Conservation (phyloP, 2,113 vertebrate species). For the Aphyosemion australe region DNA sequence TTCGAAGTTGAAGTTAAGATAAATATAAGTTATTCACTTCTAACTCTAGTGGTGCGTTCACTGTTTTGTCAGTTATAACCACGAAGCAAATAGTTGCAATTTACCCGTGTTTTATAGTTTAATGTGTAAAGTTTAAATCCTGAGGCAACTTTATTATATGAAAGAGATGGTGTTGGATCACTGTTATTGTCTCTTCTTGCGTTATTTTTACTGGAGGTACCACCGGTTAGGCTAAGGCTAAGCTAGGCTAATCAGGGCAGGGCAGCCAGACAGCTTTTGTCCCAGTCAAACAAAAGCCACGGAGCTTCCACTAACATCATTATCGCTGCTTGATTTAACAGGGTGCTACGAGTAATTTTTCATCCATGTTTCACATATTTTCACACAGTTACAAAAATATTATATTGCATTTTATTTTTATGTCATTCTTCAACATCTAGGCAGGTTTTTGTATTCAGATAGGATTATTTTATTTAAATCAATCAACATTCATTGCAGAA, state of each 20-base stretch:
- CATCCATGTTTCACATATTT: not conserved
- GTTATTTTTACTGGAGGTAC: not conserved
- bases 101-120: not conserved
- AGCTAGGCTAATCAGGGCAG: not conserved
- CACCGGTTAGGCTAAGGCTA: no score
- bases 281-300: conserved; percentile 17
- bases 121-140: not conserved
- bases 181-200: not conserved
- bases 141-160: not conserved
- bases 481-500: no score
- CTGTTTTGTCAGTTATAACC: not conserved
- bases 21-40: not conserved
- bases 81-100: not conserved
- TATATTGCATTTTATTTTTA: no score
- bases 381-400: no score
- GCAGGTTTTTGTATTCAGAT: no score
- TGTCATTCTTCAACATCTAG: no score
- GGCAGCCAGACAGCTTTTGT: not conserved
- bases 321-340: conserved; percentile 1
- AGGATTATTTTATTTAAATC: no score
- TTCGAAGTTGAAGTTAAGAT: accelerated
- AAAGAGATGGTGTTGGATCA: not conserved
- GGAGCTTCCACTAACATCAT: conserved; percentile 7
- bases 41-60: not conserved
- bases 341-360: conserved; percentile 1